phyloP scores from a whole-genome alignment of 2,797 vertebrate species.

The Pitangus sulphuratus region DNA sequence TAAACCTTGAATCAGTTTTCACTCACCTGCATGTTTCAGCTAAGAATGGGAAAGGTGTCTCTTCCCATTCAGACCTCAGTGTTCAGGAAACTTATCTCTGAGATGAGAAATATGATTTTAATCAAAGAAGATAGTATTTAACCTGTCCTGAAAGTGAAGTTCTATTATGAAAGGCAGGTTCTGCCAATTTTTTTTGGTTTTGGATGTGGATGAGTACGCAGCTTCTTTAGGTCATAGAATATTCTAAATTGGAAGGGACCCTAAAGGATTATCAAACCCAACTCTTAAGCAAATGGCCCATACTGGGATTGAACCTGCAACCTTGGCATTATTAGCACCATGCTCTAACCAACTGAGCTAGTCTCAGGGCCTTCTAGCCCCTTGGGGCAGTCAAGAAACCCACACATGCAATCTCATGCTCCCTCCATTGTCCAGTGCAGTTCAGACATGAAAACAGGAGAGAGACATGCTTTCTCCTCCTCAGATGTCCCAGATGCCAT shows the following conservation, averaged over 20 bases:
- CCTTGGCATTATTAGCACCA: neutral
- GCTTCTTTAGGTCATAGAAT: neutral
- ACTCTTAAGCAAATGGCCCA: neutral
- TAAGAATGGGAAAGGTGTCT: neutral
- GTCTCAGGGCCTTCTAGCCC: neutral
- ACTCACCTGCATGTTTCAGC: neutral
- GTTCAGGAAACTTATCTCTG: neutral
- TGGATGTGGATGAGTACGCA: neutral
- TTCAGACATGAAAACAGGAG: neutral
- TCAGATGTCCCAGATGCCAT: neutral
- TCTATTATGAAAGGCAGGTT: neutral
- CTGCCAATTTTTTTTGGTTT: neutral
- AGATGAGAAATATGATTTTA: neutral
- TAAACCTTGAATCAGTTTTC: neutral
- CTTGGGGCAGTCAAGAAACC: neutral
- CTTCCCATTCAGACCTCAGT: neutral
- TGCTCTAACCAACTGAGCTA: neutral
- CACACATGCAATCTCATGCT: rapidly evolving
- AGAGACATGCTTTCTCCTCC: neutral
- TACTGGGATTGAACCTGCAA: neutral
- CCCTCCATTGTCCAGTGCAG: neutral
- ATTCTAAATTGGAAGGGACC: neutral
- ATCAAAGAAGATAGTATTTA: neutral
- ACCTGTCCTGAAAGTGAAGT: neutral
- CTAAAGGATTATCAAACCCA: neutral